These are phyloP conservation scores for Nylanderia fulva DNA, from an alignment of 1,140 invertebrate species.

Conservation along the genomic window DNA sequence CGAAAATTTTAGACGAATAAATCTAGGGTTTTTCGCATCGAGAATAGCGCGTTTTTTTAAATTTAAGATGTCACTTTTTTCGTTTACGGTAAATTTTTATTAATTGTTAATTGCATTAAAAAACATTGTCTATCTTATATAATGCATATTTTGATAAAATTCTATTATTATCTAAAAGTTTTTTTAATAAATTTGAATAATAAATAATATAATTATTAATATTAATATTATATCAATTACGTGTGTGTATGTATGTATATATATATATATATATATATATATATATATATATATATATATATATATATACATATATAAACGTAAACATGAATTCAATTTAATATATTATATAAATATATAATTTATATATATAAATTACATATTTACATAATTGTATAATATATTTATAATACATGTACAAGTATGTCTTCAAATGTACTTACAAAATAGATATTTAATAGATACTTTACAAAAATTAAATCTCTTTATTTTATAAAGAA, in stretches of 20 bases:
- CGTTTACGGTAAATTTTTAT: background rate
- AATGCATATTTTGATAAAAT: background rate
- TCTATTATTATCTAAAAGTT: background rate
- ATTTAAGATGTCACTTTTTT: background rate
- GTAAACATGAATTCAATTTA: background rate
- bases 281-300: too few relatives aligned
- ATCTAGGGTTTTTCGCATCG: too few relatives aligned
- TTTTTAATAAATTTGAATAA: background rate
- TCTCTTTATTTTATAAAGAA: slow-evolving; percentile 26
- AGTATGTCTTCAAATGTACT: background rate
- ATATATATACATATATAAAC: too few relatives aligned
- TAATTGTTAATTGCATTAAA: background rate
- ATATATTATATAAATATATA: slow-evolving; percentile 4
- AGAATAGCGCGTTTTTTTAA: background rate
- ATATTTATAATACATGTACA: slow-evolving; percentile 1
- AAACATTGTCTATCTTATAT: background rate
- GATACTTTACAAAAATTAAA: slow-evolving; percentile 22
- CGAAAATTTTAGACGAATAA: background rate
- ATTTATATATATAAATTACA: slow-evolving; percentile 30
- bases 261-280: too few relatives aligned
- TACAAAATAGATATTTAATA: slow-evolving; percentile 40
- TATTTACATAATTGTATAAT: slow-evolving; percentile 21
- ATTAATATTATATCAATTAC: too few relatives aligned
- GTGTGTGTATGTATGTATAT: too few relatives aligned
- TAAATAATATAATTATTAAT: too few relatives aligned